Base-by-base conservation (phyloP, 2,888 invertebrate species). In the Platypus cylindrus region DNA sequence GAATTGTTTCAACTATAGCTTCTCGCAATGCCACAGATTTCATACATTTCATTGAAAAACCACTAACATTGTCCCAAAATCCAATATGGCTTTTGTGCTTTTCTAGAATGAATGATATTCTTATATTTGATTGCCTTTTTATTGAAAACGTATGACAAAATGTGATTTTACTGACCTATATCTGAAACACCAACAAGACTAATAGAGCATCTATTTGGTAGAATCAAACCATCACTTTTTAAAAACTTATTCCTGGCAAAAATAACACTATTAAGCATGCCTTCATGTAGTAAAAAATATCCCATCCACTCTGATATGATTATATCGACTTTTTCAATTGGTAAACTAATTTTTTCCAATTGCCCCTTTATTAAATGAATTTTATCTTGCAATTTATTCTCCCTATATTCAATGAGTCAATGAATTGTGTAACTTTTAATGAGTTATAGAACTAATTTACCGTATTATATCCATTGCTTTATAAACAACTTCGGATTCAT, bases 271-370 rank as follows among this genome's bases (percentile, higher is more conserved):
- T 94, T 93, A 38, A 95, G 59, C 95, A 97, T 97, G 27, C 90
- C 93, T 66, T 97, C 95, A 60, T 89, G 95, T 2, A 95, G 63
- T 24, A 97, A 66, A 58, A 95, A 94, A 59, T 97, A 97, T 1
- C 95, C 95, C 95, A 97, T 97, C 93, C 94, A 97, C 60, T 97
- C 95, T 0, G 94, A 94, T 3, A 97, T 78, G 46, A 97, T 87
- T 3, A 93, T 75, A 59, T 97, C 94, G 22, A 84, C 82, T 60
- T 82, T 78, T 35, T 79, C 75, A 22, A 70, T 66, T 1, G 83
- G 82, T 30, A 90, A 59, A 33, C 70, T 65, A 3, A 83, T 79
- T 47, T 89, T 81, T 60, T 95, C 95, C 15, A 95, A 62, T 48
- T 82, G 71, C 1, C 91, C 91, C 63, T 86, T 89, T 0, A 89